Evolutionary conservation across 2,797 vertebrate genomes (phyloP).

Genomic region (Sebastes baramenuke): DNA sequence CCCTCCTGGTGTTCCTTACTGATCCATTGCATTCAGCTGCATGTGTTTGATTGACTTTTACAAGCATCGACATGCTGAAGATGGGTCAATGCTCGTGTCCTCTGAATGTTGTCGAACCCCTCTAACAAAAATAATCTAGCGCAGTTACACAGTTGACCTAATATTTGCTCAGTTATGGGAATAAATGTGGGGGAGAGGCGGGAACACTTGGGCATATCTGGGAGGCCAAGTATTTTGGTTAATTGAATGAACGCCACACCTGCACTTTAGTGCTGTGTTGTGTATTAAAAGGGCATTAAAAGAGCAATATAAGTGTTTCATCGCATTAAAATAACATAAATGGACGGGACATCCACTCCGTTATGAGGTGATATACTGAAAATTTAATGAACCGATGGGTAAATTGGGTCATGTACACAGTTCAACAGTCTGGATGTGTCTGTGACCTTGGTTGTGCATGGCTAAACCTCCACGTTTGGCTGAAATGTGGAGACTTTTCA

Average conservation of each 20-base stretch:
- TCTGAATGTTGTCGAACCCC: slow-evolving; percentile 43
- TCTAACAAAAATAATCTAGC: slow-evolving; percentile 20
- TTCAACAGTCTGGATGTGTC: slow-evolving; percentile 20
- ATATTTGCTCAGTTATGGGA: slow-evolving; percentile 11
- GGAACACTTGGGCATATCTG: neutral
- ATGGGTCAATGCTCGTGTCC: slow-evolving; percentile 32
- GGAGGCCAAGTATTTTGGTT: slow-evolving; percentile 17
- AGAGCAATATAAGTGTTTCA: slow-evolving; percentile 62
- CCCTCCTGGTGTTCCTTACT: slow-evolving; percentile 34
- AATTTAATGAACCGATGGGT: slow-evolving; percentile 45
- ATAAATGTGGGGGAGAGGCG: neutral
- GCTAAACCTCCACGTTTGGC: neutral
- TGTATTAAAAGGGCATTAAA: slow-evolving; percentile 46
- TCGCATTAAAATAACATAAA: slow-evolving; percentile 55
- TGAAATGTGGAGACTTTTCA: neutral
- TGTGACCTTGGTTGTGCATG: slow-evolving; percentile 15
- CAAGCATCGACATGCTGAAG: slow-evolving; percentile 12
- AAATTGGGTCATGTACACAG: slow-evolving; percentile 58
- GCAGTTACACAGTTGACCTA: slow-evolving; percentile 21
- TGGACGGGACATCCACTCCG: slow-evolving; percentile 42
- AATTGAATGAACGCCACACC: slow-evolving; percentile 39
- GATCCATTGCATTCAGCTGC: slow-evolving; percentile 44
- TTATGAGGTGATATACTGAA: slow-evolving; percentile 56
- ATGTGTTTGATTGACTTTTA: slow-evolving; percentile 48
- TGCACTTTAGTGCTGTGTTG: slow-evolving; percentile 33